These are phyloP conservation scores for Isichthys henryi DNA, from an alignment of 2,113 vertebrate genomes.

Conservation along the genomic window DNA sequence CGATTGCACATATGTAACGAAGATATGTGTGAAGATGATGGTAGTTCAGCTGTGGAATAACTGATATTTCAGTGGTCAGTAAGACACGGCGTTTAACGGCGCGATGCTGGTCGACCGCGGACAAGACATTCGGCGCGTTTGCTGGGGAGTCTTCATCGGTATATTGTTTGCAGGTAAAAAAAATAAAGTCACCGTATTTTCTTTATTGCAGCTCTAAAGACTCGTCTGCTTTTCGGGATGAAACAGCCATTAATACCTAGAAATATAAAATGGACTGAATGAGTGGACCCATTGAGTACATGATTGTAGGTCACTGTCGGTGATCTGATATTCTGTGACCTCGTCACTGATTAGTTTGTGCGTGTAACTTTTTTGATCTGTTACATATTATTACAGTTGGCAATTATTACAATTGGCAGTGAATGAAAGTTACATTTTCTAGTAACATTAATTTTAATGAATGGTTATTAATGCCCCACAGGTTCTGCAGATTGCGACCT, in stretches of 20 bases:
- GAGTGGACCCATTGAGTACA: neutral
- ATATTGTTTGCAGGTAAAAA: neutral
- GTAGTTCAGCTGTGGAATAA: neutral
- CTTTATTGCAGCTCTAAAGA: neutral
- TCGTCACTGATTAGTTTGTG: neutral
- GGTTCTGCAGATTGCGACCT: neutral
- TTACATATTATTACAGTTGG: neutral
- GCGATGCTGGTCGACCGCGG: neutral
- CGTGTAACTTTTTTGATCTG: neutral
- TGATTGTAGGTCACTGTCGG: neutral
- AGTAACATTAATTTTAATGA: neutral
- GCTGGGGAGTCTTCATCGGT: neutral
- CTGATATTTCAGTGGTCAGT: neutral
- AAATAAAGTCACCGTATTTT: neutral
- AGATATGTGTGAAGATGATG: neutral
- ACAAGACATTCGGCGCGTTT: neutral
- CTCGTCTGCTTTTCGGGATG: neutral
- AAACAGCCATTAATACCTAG: neutral
- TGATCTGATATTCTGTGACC: neutral
- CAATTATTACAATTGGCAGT: neutral
- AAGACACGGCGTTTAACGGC: neutral
- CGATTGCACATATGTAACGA: neutral
- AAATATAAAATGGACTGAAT: neutral
- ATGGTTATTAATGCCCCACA: neutral
- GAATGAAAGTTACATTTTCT: neutral